phyloP scores from a whole-genome alignment of 2,797 vertebrate genomes.

The Esox masquinongy region DNA sequence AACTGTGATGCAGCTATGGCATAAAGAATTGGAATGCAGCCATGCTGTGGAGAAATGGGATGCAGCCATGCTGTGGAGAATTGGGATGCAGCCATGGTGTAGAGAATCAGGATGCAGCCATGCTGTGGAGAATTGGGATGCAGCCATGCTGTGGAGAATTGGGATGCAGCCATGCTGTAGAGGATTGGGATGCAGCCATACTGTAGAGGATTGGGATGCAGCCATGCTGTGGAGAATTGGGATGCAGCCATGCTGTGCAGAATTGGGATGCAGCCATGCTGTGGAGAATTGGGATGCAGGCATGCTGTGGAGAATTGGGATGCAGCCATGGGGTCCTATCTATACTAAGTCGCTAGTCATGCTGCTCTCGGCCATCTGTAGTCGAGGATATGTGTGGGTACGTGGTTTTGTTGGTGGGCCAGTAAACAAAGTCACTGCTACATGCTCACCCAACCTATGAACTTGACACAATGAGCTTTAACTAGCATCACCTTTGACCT shows the following conservation, averaged over 20 bases:
- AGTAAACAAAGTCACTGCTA: constrained; percentile 45
- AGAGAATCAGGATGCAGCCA: too few relatives aligned
- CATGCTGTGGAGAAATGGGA: constrained; percentile 14
- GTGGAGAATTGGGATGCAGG: too few relatives aligned
- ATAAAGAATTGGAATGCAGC: not conserved
- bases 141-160: not conserved
- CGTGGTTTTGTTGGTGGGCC: constrained; percentile 26
- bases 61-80: too few relatives aligned
- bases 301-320: not conserved
- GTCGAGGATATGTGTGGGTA: not conserved
- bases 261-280: too few relatives aligned
- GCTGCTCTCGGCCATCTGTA: constrained; percentile 20
- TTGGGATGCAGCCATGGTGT: too few relatives aligned
- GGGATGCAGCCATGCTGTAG: constrained; percentile 16
- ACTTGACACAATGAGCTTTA: constrained; percentile 35
- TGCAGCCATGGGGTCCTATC: constrained; percentile 10
- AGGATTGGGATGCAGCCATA: too few relatives aligned
- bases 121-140: too few relatives aligned
- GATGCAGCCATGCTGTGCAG: too few relatives aligned
- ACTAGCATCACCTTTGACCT: constrained; percentile 51
- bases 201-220: too few relatives aligned
- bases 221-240: too few relatives aligned
- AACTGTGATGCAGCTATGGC: too few relatives aligned
- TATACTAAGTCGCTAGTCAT: constrained; percentile 43
- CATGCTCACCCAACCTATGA: constrained; percentile 26